Conservation (phyloP, 2,113 vertebrate species). For the Microtus ochrogaster region DNA sequence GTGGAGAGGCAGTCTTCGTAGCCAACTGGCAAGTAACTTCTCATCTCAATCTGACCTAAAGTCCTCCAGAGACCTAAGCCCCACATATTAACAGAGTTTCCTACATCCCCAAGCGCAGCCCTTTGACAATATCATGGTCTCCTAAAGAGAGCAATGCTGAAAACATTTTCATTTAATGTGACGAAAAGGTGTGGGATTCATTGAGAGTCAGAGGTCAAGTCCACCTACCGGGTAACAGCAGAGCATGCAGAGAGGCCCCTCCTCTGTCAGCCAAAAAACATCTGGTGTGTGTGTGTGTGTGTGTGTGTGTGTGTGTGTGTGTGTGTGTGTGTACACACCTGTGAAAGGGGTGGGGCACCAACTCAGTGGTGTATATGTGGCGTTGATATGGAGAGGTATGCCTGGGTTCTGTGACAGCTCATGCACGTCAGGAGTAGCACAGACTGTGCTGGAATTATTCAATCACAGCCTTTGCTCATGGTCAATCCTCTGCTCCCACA, state of each 20-base stretch:
- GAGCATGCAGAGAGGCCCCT: not conserved
- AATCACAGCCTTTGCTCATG: not conserved
- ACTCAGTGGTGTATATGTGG: not conserved
- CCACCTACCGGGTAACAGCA: not conserved
- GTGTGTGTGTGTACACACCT: too few species aligned
- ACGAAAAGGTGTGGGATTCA: not conserved
- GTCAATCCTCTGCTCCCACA: not conserved
- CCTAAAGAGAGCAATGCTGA: not conserved
- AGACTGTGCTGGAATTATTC: not conserved
- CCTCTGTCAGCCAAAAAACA: not conserved
- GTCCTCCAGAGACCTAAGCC: not conserved
- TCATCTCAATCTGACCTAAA: not conserved
- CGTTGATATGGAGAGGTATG: not conserved
- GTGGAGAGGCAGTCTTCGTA: not conserved
- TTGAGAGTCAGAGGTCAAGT: not conserved
- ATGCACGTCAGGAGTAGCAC: too few species aligned
- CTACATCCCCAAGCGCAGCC: not conserved
- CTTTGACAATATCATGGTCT: not conserved
- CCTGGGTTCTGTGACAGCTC: not conserved
- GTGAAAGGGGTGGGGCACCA: not conserved
- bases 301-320: too few species aligned
- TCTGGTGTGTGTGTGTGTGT: too few species aligned
- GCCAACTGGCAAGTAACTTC: not conserved
- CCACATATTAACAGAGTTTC: not conserved
- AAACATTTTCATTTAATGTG: not conserved